These are phyloP conservation scores for Chaenocephalus aceratus DNA, from an alignment of 2,113 vertebrate genomes.

Conservation along the genomic window DNA sequence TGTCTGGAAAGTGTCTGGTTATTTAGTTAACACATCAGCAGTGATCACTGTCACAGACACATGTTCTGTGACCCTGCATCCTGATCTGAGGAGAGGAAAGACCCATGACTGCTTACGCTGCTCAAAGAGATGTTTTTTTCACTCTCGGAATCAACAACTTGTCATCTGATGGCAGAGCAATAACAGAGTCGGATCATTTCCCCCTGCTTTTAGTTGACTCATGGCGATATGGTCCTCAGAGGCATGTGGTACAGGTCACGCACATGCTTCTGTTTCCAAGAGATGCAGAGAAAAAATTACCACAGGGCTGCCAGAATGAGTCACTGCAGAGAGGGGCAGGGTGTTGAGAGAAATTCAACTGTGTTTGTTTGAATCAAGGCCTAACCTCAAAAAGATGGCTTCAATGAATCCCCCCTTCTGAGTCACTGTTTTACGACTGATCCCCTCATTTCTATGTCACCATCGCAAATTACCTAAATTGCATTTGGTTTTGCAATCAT, in stretches of 20 bases:
- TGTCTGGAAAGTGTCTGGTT: slow-evolving; percentile 70
- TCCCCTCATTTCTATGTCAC: slow-evolving; percentile 25
- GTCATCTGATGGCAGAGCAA: slow-evolving; percentile 60
- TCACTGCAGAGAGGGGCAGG: slow-evolving; percentile 32
- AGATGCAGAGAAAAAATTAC: neutral
- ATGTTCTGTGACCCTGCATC: slow-evolving; percentile 65
- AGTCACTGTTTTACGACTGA: slow-evolving; percentile 2
- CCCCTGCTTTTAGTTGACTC: slow-evolving; percentile 44
- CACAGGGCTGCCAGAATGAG: slow-evolving; percentile 24
- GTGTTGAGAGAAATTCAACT: slow-evolving; percentile 21
- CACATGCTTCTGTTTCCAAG: slow-evolving; percentile 29
- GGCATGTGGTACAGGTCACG: slow-evolving; percentile 24
- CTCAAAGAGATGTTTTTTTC: slow-evolving; percentile 23
- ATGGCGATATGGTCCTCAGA: slow-evolving; percentile 30
- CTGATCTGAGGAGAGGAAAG: slow-evolving; percentile 61
- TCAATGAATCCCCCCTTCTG: neutral
- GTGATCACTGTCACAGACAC: slow-evolving; percentile 36
- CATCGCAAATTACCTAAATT: slow-evolving; percentile 43
- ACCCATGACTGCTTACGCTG: slow-evolving; percentile 33
- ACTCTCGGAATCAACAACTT: slow-evolving; percentile 51
- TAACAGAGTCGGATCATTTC: slow-evolving; percentile 51
- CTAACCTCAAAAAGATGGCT: slow-evolving; percentile 15
- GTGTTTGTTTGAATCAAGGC: slow-evolving; percentile 28
- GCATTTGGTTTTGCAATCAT: slow-evolving; percentile 32
- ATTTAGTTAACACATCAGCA: slow-evolving; percentile 46